Evolutionary conservation across 2,797 vertebrate species (phyloP).

Genomic region (Staurois parvus): DNA sequence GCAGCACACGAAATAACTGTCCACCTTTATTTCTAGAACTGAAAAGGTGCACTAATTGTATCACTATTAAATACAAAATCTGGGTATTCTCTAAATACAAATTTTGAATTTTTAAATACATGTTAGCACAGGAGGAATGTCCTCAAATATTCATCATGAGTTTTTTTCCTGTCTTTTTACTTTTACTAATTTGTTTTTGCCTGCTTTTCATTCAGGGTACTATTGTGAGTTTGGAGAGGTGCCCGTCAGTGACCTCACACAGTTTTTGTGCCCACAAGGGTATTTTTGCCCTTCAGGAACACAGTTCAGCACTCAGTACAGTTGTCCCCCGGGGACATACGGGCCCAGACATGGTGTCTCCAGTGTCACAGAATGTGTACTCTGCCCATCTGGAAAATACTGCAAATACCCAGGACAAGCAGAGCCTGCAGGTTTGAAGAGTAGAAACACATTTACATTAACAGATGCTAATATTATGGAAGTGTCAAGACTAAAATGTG

Average conservation of each 20-base stretch:
- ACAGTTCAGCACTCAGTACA: constrained; percentile 75
- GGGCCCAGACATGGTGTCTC: constrained; percentile 74
- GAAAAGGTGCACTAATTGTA: too few relatives aligned
- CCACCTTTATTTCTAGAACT: too few relatives aligned
- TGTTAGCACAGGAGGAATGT: too few relatives aligned
- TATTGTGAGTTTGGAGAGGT: constrained; percentile 82
- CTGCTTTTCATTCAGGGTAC: constrained; percentile 75
- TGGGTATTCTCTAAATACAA: too few relatives aligned
- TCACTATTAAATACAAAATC: too few relatives aligned
- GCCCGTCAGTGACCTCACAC: constrained; percentile 74
- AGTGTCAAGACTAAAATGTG: neutral
- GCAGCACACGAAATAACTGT: too few relatives aligned
- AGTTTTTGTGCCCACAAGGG: constrained; percentile 84
- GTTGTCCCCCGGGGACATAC: constrained; percentile 87
- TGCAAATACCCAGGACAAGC: constrained; percentile 81
- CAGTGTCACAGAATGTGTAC: constrained; percentile 74
- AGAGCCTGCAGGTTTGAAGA: constrained; percentile 82
- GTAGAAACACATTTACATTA: neutral
- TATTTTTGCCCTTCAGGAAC: constrained; percentile 90
- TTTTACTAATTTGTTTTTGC: neutral
- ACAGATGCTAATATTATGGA: neutral
- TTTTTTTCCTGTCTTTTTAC: too few relatives aligned
- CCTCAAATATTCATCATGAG: too few relatives aligned
- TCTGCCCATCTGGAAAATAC: constrained; percentile 85
- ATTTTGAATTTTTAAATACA: too few relatives aligned